Evolutionary conservation across 2,113 vertebrate species (phyloP).

Genomic region (Nerophis ophidion): DNA sequence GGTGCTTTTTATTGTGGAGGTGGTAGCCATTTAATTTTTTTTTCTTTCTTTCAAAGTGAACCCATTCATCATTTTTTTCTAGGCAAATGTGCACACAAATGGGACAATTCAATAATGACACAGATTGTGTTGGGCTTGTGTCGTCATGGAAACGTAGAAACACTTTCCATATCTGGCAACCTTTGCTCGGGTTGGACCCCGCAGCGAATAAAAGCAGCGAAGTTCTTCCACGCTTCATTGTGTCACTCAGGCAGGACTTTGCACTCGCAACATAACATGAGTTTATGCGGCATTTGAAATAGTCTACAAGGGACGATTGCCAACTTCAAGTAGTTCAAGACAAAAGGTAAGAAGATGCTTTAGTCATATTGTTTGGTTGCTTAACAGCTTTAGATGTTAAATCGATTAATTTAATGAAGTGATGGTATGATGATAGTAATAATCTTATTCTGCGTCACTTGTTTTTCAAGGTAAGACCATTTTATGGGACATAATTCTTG

Average conservation of each 20-base stretch:
- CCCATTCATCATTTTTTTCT: too few relatives aligned
- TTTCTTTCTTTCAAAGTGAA: background rate
- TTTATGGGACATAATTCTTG: too few relatives aligned
- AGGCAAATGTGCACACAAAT: too few relatives aligned
- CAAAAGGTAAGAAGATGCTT: conserved; percentile 26
- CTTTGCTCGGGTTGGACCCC: conserved; percentile 39
- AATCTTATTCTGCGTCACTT: too few relatives aligned
- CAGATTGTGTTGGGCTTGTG: background rate
- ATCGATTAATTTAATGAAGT: too few relatives aligned
- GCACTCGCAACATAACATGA: conserved; percentile 26
- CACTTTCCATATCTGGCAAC: conserved; percentile 18
- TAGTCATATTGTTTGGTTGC: background rate
- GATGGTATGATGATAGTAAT: too few relatives aligned
- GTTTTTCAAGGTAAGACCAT: too few relatives aligned
- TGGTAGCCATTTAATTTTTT: background rate
- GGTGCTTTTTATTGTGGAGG: conserved; percentile 1
- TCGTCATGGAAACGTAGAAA: conserved; percentile 1
- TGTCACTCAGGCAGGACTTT: conserved; percentile 45
- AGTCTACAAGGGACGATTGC: background rate
- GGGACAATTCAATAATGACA: too few relatives aligned
- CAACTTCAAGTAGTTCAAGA: background rate
- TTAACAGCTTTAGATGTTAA: background rate
- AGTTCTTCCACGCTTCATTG: background rate
- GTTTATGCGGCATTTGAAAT: conserved; percentile 1
- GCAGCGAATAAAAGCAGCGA: conserved; percentile 27